phyloP scores from a whole-genome alignment of 1,140 invertebrate genomes.

The Pararge aegeria region DNA sequence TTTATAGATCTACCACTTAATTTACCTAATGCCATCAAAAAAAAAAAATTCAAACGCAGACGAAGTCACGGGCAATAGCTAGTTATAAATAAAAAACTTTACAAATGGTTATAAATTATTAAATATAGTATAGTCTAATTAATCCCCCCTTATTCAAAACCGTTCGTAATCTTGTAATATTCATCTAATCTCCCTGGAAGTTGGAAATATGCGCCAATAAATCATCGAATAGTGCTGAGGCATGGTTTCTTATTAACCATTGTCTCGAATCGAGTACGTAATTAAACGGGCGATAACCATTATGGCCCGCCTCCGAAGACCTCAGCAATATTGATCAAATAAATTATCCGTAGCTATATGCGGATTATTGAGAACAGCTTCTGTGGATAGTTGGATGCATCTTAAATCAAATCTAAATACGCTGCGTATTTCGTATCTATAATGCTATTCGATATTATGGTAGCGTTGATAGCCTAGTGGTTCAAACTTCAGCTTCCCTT shows the following conservation, averaged over 20 bases:
- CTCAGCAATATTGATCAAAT: conserved; percentile 69
- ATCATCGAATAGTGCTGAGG: conserved; percentile 61
- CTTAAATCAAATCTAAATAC: not conserved
- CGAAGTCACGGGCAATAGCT: too few species aligned
- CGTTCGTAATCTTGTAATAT: conserved; percentile 46
- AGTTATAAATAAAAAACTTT: too few species aligned
- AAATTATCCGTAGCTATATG: conserved; percentile 59
- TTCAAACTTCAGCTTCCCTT: too few species aligned
- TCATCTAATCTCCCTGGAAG: conserved; percentile 53
- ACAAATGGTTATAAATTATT: too few species aligned
- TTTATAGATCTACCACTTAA: too few species aligned
- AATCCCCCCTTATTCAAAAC: conserved; percentile 33
- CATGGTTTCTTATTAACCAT: conserved; percentile 69
- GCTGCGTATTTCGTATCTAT: not conserved
- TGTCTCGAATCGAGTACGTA: conserved; percentile 63
- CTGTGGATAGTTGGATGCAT: conserved; percentile 37
- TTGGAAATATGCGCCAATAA: conserved; percentile 51
- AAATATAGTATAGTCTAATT: not conserved
- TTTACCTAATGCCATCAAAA: too few species aligned
- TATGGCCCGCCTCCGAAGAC: conserved; percentile 54
- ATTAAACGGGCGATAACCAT: conserved; percentile 69
- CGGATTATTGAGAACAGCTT: conserved; percentile 54
- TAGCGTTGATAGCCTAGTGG: too few species aligned
- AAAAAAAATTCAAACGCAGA: too few species aligned
- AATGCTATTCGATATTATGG: not conserved